Conservation (phyloP, 2,113 vertebrate species). For the Jaculus jaculus region DNA sequence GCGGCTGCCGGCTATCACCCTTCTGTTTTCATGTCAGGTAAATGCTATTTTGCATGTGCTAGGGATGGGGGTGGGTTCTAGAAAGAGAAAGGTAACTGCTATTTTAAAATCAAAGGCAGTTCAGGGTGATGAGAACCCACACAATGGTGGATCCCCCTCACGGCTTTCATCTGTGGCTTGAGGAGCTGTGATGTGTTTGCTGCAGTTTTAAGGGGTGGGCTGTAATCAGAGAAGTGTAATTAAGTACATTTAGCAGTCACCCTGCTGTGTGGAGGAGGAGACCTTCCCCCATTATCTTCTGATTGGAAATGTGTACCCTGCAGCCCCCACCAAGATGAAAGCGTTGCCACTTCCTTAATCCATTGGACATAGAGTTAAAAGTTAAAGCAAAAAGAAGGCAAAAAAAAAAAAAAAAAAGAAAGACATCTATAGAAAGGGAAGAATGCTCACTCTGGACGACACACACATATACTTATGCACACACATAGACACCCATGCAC, state of each 20-base stretch:
- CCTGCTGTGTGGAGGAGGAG: constrained; percentile 83
- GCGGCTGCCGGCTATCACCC: constrained; percentile 60
- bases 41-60: constrained; percentile 48
- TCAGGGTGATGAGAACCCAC: constrained; percentile 59
- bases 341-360: constrained; percentile 77
- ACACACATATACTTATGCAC: background rate
- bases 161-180: constrained; percentile 78
- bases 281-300: constrained; percentile 77
- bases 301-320: constrained; percentile 78
- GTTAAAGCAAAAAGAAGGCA: constrained; percentile 25
- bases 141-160: constrained; percentile 76
- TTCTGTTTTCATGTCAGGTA: constrained; percentile 57
- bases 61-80: background rate
- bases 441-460: background rate
- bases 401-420: background rate
- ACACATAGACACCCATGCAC: background rate
- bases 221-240: constrained; percentile 86
- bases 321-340: constrained; percentile 80
- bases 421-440: constrained; percentile 37
- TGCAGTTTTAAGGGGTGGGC: constrained; percentile 83
- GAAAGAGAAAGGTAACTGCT: constrained; percentile 9
- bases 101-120: constrained; percentile 79
- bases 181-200: constrained; percentile 77
- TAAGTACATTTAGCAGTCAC: constrained; percentile 84
- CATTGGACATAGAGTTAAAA: constrained; percentile 64